Percentiles rank a stretch among this genome's conserved stretches.
Evolutionary conservation across 2,888 invertebrate species (phyloP).

Genomic region (Ichneumoninae sp.): DNA sequence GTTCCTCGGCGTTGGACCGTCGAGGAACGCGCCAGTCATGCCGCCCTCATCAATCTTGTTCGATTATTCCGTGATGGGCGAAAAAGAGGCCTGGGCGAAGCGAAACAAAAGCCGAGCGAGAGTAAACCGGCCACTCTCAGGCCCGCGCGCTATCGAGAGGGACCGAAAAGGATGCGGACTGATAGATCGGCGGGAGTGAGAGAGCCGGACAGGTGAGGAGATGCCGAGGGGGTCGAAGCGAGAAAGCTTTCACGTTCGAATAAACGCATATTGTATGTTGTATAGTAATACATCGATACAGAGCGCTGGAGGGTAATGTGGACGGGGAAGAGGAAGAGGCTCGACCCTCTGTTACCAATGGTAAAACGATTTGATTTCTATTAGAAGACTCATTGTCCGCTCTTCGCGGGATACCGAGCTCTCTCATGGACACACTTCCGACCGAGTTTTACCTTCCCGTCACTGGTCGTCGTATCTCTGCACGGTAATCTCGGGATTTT

Average conservation of each 20-base stretch:
- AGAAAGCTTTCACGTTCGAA: slow-evolving; percentile 62
- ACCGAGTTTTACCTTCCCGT: not conserved
- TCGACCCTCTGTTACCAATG: slow-evolving; percentile 75
- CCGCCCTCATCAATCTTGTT: slow-evolving; percentile 84
- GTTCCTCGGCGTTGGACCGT: slow-evolving; percentile 40
- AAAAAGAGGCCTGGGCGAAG: slow-evolving; percentile 74
- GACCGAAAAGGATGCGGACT: slow-evolving; percentile 23
- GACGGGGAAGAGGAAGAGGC: slow-evolving; percentile 24
- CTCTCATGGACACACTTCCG: slow-evolving; percentile 1
- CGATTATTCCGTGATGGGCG: slow-evolving; percentile 84
- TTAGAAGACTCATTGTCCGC: slow-evolving; percentile 81
- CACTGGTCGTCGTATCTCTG: not conserved
- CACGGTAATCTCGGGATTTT: not conserved
- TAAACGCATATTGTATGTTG: slow-evolving; percentile 32
- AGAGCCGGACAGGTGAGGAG: slow-evolving; percentile 64
- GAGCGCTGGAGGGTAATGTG: slow-evolving; percentile 1
- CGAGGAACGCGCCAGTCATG: slow-evolving; percentile 78
- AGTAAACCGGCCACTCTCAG: slow-evolving; percentile 36
- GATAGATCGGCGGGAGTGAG: slow-evolving; percentile 58
- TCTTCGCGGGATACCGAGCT: slow-evolving; percentile 74
- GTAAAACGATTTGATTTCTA: slow-evolving; percentile 82
- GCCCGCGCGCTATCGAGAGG: slow-evolving; percentile 55
- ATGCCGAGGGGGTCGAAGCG: slow-evolving; percentile 52
- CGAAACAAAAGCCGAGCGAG: slow-evolving; percentile 68
- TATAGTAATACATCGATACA: slow-evolving; percentile 48